phyloP scores from a whole-genome alignment of 1,140 invertebrate species.

The Mactra quadrangularis region DNA sequence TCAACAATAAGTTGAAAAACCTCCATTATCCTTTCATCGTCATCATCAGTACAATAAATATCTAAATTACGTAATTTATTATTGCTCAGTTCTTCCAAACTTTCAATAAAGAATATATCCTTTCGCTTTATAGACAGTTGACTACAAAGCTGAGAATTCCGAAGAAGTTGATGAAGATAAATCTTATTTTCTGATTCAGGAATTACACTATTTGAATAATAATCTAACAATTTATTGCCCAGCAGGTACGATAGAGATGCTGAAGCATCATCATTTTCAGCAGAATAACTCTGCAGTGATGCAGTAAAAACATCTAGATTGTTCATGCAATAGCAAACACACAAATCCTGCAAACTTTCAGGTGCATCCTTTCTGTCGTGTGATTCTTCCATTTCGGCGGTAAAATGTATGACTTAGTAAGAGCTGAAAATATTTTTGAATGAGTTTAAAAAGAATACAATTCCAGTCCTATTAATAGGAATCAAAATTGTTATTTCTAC shows the following conservation, averaged over 20 bases:
- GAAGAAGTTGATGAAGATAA: slow-evolving; percentile 20
- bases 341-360: slow-evolving; percentile 46
- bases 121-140: not conserved
- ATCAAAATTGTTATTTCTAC: too few species aligned
- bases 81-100: slow-evolving; percentile 12
- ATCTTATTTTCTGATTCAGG: not conserved
- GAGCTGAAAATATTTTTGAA: too few species aligned
- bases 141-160: slow-evolving; percentile 24
- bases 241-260: slow-evolving; percentile 14
- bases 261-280: not conserved
- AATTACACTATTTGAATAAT: slow-evolving; percentile 5
- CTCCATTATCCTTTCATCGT: not conserved
- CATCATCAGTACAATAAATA: slow-evolving; percentile 7
- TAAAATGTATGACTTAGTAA: too few species aligned
- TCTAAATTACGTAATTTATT: not conserved
- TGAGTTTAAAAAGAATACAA: too few species aligned
- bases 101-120: not conserved
- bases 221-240: slow-evolving; percentile 31
- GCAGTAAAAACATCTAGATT: slow-evolving; percentile 36
- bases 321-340: slow-evolving; percentile 52
- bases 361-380: too few species aligned
- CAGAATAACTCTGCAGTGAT: not conserved
- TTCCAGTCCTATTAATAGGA: too few species aligned
- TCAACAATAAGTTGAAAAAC: not conserved
- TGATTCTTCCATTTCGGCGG: too few species aligned